Conservation (phyloP, 2,888 invertebrate genomes). For the Sycophila texana region DNA sequence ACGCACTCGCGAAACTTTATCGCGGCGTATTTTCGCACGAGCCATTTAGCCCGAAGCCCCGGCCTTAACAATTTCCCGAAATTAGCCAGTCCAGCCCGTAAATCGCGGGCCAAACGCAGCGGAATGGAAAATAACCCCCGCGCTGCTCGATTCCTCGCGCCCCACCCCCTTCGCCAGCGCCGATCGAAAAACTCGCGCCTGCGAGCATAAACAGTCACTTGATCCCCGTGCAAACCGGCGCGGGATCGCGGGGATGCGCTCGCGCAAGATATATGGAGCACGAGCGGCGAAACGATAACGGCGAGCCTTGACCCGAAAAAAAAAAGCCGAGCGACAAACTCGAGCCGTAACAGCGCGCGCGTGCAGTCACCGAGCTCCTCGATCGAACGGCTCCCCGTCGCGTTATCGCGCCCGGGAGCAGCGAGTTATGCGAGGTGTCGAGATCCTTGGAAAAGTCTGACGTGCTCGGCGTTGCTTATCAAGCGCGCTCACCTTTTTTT, state of each 20-base stretch:
- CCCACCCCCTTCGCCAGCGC: neutral
- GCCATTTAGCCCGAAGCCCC: too few relatives aligned
- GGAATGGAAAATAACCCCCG: too few relatives aligned
- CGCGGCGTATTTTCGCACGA: too few relatives aligned
- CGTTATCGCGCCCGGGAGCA: neutral
- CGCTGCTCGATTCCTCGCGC: too few relatives aligned
- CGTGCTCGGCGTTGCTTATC: constrained; percentile 30
- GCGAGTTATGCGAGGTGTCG: neutral
- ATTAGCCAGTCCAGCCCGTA: too few relatives aligned
- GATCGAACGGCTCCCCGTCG: constrained; percentile 37
- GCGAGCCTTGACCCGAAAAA: constrained; percentile 65
- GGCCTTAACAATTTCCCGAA: too few relatives aligned
- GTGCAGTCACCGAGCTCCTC: constrained; percentile 33
- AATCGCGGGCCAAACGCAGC: too few relatives aligned
- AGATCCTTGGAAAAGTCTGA: constrained; percentile 25
- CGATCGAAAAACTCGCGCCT: neutral
- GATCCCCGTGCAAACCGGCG: too few relatives aligned
- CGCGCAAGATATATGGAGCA: constrained; percentile 40
- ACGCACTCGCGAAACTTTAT: too few relatives aligned
- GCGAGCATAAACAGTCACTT: too few relatives aligned
- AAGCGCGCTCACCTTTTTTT: neutral
- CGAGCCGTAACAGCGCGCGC: constrained; percentile 28
- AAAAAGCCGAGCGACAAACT: constrained; percentile 33
- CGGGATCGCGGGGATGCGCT: neutral
- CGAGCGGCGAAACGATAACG: constrained; percentile 55